phyloP scores from a whole-genome alignment of 2,888 invertebrate species.

The Lamellibrachia satsuma region DNA sequence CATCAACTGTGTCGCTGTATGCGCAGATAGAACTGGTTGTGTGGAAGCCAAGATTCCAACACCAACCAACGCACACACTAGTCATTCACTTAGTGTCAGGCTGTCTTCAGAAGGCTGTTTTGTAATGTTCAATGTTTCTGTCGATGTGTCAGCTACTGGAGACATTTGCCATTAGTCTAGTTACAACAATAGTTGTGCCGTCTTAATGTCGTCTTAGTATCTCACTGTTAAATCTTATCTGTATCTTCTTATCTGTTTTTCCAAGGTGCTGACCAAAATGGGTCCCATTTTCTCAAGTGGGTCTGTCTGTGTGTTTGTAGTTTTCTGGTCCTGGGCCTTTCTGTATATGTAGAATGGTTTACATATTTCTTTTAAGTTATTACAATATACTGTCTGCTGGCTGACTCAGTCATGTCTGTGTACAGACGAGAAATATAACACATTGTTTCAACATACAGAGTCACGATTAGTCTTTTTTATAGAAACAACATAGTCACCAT shows the following conservation, averaged over 20 bases:
- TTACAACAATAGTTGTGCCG: background rate
- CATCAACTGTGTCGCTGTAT: background rate
- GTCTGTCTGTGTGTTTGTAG: background rate
- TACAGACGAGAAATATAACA: background rate
- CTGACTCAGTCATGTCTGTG: background rate
- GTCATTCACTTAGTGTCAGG: background rate
- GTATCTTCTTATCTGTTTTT: background rate
- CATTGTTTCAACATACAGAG: background rate
- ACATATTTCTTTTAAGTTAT: slow-evolving; percentile 13
- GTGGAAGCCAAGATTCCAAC: background rate
- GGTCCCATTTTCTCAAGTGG: background rate
- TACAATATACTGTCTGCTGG: background rate
- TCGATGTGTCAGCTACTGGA: background rate
- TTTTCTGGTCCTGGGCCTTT: slow-evolving; percentile 17
- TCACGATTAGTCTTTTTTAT: background rate
- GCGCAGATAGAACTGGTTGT: background rate
- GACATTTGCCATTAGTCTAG: background rate
- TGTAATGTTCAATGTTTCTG: background rate
- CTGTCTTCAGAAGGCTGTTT: background rate
- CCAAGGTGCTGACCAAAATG: background rate
- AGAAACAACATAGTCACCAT: background rate
- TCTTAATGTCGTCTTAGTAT: slow-evolving; percentile 13
- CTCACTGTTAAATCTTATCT: background rate
- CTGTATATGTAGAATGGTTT: slow-evolving; percentile 17
- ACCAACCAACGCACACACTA: background rate